Conservation (phyloP, 2,797 vertebrate species). For the Oophaga sylvatica region DNA sequence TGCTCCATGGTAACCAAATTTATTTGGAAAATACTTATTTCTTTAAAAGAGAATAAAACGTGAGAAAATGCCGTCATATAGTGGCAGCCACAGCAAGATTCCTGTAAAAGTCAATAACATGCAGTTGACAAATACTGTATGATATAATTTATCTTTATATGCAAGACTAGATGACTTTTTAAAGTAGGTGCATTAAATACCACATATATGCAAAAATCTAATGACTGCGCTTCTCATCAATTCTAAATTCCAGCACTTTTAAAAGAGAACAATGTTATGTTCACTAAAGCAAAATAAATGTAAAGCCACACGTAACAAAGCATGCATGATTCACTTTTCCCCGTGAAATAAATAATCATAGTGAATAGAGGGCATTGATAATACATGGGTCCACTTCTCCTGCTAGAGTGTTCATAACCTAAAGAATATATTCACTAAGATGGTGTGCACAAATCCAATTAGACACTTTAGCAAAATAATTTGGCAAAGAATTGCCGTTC, state of each 20-base stretch:
- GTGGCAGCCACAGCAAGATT: too few relatives aligned
- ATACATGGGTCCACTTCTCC: not conserved
- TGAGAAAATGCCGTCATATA: too few relatives aligned
- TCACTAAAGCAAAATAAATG: not conserved
- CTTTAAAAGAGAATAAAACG: too few relatives aligned
- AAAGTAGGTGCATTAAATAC: too few relatives aligned
- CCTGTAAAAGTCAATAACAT: too few relatives aligned
- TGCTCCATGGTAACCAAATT: too few relatives aligned
- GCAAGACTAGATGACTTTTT: too few relatives aligned
- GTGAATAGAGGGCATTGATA: constrained; percentile 33
- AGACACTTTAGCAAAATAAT: constrained; percentile 25
- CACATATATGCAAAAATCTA: not conserved
- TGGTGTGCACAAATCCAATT: constrained; percentile 36
- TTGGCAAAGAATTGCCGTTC: constrained; percentile 23
- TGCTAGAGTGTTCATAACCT: constrained; percentile 18
- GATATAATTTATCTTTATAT: too few relatives aligned
- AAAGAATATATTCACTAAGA: constrained; percentile 26
- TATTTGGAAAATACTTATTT: too few relatives aligned
- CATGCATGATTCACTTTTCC: not conserved
- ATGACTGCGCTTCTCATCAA: not conserved
- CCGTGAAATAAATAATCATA: not conserved
- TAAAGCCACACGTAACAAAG: constrained; percentile 36
- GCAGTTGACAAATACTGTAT: too few relatives aligned
- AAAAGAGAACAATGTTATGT: not conserved
- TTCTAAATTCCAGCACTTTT: not conserved